phyloP scores from a whole-genome alignment of 2,888 invertebrate species.

The Tineola bisselliella region DNA sequence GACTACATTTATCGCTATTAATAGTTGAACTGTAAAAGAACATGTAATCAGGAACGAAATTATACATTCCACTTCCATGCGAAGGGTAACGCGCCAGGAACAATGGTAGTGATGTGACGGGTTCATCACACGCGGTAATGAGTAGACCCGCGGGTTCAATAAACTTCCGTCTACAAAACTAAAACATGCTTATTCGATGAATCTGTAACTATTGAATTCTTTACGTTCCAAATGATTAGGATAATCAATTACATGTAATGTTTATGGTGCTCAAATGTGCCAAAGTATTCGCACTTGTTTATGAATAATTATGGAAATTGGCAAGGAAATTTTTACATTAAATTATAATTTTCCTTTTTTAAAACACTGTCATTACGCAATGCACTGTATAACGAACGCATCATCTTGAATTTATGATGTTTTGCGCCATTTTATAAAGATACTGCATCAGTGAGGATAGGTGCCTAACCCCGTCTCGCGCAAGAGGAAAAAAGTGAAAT shows the following conservation, averaged over 20 bases:
- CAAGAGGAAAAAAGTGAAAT: slow-evolving; percentile 48
- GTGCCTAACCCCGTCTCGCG: slow-evolving; percentile 4
- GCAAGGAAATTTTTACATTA: no score
- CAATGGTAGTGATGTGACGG: slow-evolving; percentile 52
- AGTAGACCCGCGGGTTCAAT: slow-evolving; percentile 60
- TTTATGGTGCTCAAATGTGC: neutral
- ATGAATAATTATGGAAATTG: neutral
- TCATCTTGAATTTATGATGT: no score
- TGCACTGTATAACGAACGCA: no score
- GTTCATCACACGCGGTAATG: slow-evolving; percentile 63
- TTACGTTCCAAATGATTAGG: slow-evolving; percentile 14
- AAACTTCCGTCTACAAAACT: slow-evolving; percentile 54
- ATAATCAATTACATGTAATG: neutral
- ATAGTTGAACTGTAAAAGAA: slow-evolving; percentile 2
- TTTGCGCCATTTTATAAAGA: neutral
- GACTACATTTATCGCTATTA: neutral
- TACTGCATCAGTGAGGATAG: neutral
- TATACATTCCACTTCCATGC: slow-evolving; percentile 15
- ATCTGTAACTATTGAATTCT: slow-evolving; percentile 37
- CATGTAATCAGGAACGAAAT: slow-evolving; percentile 14
- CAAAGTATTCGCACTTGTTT: neutral
- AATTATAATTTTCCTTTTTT: no score
- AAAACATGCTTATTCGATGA: slow-evolving; percentile 40
- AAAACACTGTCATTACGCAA: no score
- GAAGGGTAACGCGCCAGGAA: slow-evolving; percentile 26